Base-by-base conservation (phyloP, 2,113 vertebrate species). In the Regulus satrapa region DNA sequence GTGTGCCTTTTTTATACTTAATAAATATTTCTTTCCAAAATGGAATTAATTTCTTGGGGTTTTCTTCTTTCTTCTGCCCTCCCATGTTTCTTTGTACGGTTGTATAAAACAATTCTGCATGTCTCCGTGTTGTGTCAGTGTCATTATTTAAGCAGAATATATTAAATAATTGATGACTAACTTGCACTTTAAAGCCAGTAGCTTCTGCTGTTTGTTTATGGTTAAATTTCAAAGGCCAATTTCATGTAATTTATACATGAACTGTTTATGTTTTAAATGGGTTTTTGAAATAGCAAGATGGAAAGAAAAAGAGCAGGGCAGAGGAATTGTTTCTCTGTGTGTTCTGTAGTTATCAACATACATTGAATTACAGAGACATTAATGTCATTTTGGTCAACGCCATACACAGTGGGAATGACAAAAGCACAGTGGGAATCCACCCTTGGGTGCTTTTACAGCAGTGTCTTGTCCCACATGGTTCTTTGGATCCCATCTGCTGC, bases 11-110 rank as follows among this genome's bases (percentile, higher is more conserved):
- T 89, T 68, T 49, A 68, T 77, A 48, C n/a, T 55, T 86, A 96
- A 95, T 96, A 95, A 96, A 95, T 94, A 77, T 79, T 89, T 61
- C 36, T 88, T 93, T 95, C 85, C 88, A 76, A 95, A 92, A 94
- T 88, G 24, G 93, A 88, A 90, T 86, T 73, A 91, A 79, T 74
- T 92, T 91, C 75, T 92, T 80, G 72, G 71, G 85, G 36, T 93
- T 92, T 95, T 93, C 54, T 87, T 93, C 54, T 89, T 96, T 85
- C 49, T 82, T 83, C 74, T 31, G 77, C 76, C 34, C 59, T 89
- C 49, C 10, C 18, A 15, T 78, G 34, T 78, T 92, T 89, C 81
- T 93, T 76, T 85, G 38, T 79, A 36, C 78, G 51, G 32, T 78
- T 38, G 38, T 85, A 77, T 82, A 95, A 91, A 95, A 89, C 84